Base-by-base conservation (phyloP, 2,888 invertebrate species). In the Brachyptera risi region DNA sequence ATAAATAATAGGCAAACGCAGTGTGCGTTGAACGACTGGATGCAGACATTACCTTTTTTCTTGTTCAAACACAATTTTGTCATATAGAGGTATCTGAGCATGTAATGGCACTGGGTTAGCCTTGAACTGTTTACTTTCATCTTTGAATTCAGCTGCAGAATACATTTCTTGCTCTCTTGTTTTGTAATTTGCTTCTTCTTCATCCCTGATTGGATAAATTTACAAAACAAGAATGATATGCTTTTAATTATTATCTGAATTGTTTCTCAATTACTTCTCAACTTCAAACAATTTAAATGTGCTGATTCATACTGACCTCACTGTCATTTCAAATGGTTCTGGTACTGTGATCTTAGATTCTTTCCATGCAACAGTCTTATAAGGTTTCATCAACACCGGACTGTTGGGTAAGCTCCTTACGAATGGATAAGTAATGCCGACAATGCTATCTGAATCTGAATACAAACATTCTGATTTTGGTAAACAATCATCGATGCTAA, bases 31-130 rank as follows among this genome's bases (percentile, higher is more conserved):
- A 5, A 15, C n/a, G 4, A n/a, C 15, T 15, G 40, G n/a, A n/a
- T n/a, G n/a, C n/a, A n/a, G n/a, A n/a, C n/a, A n/a, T 40, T 67
- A 86, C 87, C 86, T 83, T 78, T 83, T 81, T 71, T 87, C 85
- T 73, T 87, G 86, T 64, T 87, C 86, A 65, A 83, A 84, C 69
- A 87, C 76, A 64, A 88, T 82, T 76, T 86, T 85, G 69, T 88
- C 83, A 68, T 85, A 88, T 15, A 88, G 77, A 0, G 85, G 87
- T 63, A 88, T 83, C 68, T 84, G 80, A 0, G 87, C 87, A 67
- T 86, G 85, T 38, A 87, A 80, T 0, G 88, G 88, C 61, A 88
- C 80, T 1, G 86, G 83, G 68, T 82, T 79, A 1, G 83, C 82
- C 68, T 76, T 78, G 65, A 86, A 84, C 50, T 75, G 74, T 68